These are phyloP conservation scores for Chlorops oryzae DNA, from an alignment of 1,140 invertebrate species.

Conservation along the genomic window DNA sequence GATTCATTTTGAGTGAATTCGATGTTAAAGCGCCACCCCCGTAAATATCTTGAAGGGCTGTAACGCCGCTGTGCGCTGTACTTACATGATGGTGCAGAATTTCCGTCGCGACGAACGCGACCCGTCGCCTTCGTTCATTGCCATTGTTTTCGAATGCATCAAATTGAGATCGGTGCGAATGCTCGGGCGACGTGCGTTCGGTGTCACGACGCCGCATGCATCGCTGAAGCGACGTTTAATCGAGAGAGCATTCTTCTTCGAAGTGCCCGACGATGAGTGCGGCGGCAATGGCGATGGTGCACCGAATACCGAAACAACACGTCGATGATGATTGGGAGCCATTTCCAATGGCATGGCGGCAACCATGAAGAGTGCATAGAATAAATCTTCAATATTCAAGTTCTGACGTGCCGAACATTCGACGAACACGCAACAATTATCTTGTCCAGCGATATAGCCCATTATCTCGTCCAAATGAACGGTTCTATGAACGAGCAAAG, in stretches of 20 bases:
- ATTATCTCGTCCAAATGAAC: slow-evolving; percentile 65
- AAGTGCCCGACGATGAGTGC: slow-evolving; percentile 57
- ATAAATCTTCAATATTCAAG: slow-evolving; percentile 71
- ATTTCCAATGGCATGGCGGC: slow-evolving; percentile 77
- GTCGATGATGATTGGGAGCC: slow-evolving; percentile 79
- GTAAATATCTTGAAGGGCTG: too few relatives aligned
- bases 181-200: slow-evolving; percentile 74
- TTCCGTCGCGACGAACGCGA: slow-evolving; percentile 43
- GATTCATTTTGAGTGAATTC: too few relatives aligned
- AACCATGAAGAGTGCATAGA: slow-evolving; percentile 71
- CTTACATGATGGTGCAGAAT: too few relatives aligned
- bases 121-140: slow-evolving; percentile 56
- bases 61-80: too few relatives aligned
- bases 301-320: slow-evolving; percentile 62
- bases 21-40: too few relatives aligned
- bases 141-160: slow-evolving; percentile 73
- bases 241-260: slow-evolving; percentile 68
- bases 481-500: slow-evolving; percentile 51
- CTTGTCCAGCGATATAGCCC: slow-evolving; percentile 63
- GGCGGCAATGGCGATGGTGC: slow-evolving; percentile 65
- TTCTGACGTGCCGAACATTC: slow-evolving; percentile 77
- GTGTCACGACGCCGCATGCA: slow-evolving; percentile 76
- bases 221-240: slow-evolving; percentile 74
- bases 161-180: slow-evolving; percentile 80
- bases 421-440: slow-evolving; percentile 68